phyloP scores from a whole-genome alignment of 2,797 vertebrate species.

The Perodicticus potto region DNA sequence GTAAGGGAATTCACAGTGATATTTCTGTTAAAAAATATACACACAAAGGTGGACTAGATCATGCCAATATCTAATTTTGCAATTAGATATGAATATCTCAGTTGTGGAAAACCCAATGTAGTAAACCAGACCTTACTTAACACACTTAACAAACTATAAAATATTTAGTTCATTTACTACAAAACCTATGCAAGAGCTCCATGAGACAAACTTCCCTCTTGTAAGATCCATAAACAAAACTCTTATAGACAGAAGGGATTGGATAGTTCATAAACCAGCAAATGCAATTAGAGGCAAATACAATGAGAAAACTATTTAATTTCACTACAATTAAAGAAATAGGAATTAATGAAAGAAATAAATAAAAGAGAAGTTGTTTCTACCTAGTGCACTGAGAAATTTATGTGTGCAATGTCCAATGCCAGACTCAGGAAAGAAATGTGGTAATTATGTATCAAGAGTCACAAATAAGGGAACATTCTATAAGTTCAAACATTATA shows the following conservation, averaged over 20 bases:
- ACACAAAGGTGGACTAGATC: neutral
- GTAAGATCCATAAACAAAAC: neutral
- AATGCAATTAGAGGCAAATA: neutral
- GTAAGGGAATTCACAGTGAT: neutral
- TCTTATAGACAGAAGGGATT: neutral
- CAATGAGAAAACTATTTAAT: neutral
- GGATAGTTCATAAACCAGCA: neutral
- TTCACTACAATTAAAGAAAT: neutral
- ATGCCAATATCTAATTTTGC: no score
- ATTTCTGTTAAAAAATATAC: neutral
- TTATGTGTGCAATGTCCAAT: neutral
- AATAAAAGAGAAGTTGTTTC: neutral
- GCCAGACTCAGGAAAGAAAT: neutral
- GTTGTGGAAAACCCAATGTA: neutral
- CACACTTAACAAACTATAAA: neutral
- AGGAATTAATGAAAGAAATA: neutral
- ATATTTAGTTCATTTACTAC: neutral
- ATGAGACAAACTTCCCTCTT: neutral
- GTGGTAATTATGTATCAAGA: neutral
- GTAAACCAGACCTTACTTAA: neutral
- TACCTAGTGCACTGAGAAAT: neutral
- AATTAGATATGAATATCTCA: neutral
- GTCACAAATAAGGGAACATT: neutral
- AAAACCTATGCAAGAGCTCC: neutral
- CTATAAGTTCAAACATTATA: slow-evolving; percentile 27